phyloP scores from a whole-genome alignment of 2,113 vertebrate species.

The Pomatostomus ruficeps region DNA sequence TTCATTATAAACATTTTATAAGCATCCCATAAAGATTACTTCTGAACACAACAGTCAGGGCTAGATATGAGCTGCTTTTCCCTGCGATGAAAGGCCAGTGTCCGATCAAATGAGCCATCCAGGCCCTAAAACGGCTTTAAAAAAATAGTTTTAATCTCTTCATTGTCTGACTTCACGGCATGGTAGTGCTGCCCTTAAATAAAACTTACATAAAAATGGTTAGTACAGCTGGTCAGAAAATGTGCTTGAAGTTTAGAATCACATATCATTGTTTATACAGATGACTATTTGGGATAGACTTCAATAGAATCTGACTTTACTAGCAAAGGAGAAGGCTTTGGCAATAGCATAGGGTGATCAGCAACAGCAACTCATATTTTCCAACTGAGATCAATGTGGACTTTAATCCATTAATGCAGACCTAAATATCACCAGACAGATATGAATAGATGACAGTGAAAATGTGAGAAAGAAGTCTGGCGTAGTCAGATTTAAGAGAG shows the following conservation, averaged over 20 bases:
- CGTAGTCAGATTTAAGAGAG: constrained; percentile 50
- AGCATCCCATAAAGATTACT: constrained; percentile 1
- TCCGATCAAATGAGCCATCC: constrained; percentile 46
- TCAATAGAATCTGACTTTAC: constrained; percentile 79
- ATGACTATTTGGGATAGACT: constrained; percentile 84
- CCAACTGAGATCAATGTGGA: constrained; percentile 71
- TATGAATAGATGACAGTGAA: constrained; percentile 59
- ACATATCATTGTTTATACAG: constrained; percentile 92
- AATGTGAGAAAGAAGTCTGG: constrained; percentile 13
- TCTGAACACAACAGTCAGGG: neutral
- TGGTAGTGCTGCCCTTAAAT: constrained; percentile 61
- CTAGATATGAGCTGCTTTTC: neutral
- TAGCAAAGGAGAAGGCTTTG: constrained; percentile 65
- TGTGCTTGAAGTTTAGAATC: constrained; percentile 87
- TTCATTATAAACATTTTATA: constrained; percentile 22
- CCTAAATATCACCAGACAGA: constrained; percentile 68
- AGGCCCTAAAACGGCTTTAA: constrained; percentile 30
- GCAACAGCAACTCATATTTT: constrained; percentile 71
- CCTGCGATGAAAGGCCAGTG: neutral
- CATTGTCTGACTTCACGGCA: constrained; percentile 56
- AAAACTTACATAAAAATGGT: constrained; percentile 74
- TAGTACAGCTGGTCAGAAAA: constrained; percentile 89
- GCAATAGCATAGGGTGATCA: constrained; percentile 69
- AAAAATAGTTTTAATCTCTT: constrained; percentile 53
- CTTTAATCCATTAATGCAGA: constrained; percentile 62